A percentile compares a stretch with the other conserved stretches of the same genome.
These are phyloP conservation scores for Drosophila punjabiensis DNA, from an alignment of 1,140 invertebrate genomes.

Conservation along the genomic window DNA sequence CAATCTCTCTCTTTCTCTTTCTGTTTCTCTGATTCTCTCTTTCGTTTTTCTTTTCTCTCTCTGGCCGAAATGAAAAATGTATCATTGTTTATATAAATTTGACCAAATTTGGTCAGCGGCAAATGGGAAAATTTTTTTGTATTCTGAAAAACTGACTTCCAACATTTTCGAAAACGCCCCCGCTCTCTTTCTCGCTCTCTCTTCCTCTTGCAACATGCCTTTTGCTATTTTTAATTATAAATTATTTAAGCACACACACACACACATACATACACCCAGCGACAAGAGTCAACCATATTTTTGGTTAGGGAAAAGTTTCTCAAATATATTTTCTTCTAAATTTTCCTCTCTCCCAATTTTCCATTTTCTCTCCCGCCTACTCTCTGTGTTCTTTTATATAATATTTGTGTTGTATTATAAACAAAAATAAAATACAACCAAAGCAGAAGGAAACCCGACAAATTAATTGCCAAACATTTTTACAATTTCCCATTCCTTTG, in stretches of 20 bases:
- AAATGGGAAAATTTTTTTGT: conserved; percentile 26
- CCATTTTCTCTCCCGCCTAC: background rate
- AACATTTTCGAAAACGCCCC: conserved; percentile 50
- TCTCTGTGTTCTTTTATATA: conserved; percentile 38
- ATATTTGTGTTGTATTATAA: conserved; percentile 42
- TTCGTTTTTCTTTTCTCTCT: background rate
- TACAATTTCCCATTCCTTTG: conserved; percentile 9
- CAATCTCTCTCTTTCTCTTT: background rate
- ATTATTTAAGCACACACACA: conserved; percentile 69
- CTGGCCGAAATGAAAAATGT: conserved; percentile 29
- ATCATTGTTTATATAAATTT: conserved; percentile 71
- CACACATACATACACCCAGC: conserved; percentile 29
- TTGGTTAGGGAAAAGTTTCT: conserved; percentile 23
- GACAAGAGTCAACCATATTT: conserved; percentile 30
- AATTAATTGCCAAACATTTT: conserved; percentile 68
- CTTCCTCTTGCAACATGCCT: conserved; percentile 62
- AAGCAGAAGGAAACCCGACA: conserved; percentile 11
- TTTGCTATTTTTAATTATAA: conserved; percentile 79
- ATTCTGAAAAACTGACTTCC: conserved; percentile 51
- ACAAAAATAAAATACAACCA: conserved; percentile 28
- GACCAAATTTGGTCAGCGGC: conserved; percentile 77
- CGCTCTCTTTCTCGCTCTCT: conserved; percentile 13
- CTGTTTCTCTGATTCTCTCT: background rate
- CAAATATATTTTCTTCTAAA: conserved; percentile 7
- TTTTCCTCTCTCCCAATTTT: conserved; percentile 13